phyloP scores from a whole-genome alignment of 2,113 vertebrate genomes.

The Pholis gunnellus region DNA sequence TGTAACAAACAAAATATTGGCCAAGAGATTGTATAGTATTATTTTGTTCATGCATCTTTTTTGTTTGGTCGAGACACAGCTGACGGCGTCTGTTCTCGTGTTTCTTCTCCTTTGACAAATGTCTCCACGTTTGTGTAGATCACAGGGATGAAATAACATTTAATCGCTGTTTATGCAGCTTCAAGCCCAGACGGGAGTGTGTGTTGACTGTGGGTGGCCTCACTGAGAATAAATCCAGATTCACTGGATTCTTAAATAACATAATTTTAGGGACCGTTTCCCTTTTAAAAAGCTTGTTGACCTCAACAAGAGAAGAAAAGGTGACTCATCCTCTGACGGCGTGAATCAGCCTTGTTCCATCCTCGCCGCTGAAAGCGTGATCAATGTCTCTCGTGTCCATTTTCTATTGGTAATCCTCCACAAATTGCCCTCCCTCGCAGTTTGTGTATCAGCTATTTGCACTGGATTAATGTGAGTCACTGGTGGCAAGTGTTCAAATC shows the following conservation, averaged over 20 bases:
- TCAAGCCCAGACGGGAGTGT: background rate
- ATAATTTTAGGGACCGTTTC: background rate
- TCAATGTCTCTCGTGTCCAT: conserved; percentile 45
- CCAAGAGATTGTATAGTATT: too few relatives aligned
- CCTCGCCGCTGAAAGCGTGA: conserved; percentile 27
- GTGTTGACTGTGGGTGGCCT: conserved; percentile 37
- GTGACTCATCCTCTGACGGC: conserved; percentile 5
- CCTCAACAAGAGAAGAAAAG: conserved; percentile 17
- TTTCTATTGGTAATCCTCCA: conserved; percentile 56
- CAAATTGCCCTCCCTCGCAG: conserved; percentile 69
- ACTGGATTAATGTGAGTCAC: conserved; percentile 93
- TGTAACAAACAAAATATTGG: too few relatives aligned
- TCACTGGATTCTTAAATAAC: background rate
- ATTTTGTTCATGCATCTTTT: background rate
- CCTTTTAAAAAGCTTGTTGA: conserved; percentile 13
- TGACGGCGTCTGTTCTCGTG: background rate
- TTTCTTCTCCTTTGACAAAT: background rate
- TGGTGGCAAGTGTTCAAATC: conserved; percentile 89
- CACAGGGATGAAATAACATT: background rate
- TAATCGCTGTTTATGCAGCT: background rate
- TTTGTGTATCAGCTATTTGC: conserved; percentile 91
- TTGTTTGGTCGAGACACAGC: too few relatives aligned
- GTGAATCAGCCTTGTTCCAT: conserved; percentile 30
- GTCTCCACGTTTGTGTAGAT: background rate
- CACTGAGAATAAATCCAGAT: background rate